Evolutionary conservation across 2,113 vertebrate genomes (phyloP), one percentile per base, ranked within the genome.

Genomic region (Toxotes jaculatrix): DNA sequence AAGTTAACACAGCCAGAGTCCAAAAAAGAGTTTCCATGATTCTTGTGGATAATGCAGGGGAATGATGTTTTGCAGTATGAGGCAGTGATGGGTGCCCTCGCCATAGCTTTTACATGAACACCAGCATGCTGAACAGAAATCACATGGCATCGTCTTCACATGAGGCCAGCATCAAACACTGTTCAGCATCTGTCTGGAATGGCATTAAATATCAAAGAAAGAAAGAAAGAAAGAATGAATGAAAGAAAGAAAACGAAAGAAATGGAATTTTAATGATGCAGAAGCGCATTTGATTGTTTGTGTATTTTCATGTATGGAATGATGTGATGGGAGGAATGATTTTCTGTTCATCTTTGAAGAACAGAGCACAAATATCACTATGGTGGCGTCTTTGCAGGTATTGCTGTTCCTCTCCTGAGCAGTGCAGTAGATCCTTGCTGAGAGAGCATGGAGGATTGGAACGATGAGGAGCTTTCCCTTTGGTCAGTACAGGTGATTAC

Each of bases 401-500:
- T 17, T 19, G 38, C 6, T 45, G 60, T 14, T 40, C 17, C 32
- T 36, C 61, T 64, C 9, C 57, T 57, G 32, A 65, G n/a, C 2
- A 27, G 2, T 2, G 21, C n/a, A 47, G 38, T 1, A 10, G 14
- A 27, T 17, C 64, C 36, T 27, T n/a, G 32, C 38, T 21, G 31
- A n/a, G 31, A n/a, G 55, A 12, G 23, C 31, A 21, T 5, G n/a
- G 27, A 31, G 34, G 45, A 16, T 4, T 63, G 31, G 47, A 64
- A 27, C 7, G 17, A 4, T 42, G 27, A 64, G 69, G 40, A 66
- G 36, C 13, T 47, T 62, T 40, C 80, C 75, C 64, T 77, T 81
- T 89, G 83, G 71, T 79, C 63, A 43, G 63, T 78, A 51, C 5
- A 59, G 73, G 59, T 88, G 69, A 87, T 21, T 10, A 53, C 12